Base-by-base conservation (phyloP, 2,113 vertebrate genomes). In the Thomomys bottae region DNA sequence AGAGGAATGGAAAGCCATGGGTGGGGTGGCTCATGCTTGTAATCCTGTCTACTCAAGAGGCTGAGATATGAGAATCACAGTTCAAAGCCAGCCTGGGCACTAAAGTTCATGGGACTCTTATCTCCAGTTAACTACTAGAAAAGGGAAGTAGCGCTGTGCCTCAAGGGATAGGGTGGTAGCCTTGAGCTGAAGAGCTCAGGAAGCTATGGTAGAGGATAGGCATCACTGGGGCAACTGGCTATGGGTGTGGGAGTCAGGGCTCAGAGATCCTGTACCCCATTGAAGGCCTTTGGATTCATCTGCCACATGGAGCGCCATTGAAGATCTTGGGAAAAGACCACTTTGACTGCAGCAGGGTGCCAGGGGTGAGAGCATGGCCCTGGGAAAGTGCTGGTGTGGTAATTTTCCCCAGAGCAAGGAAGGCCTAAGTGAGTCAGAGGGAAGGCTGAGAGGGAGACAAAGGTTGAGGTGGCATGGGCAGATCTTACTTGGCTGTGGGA, bases 1-100 rank as follows among this genome's bases (percentile, higher is more conserved):
- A 38, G 40, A 71, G 34, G 70, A 85, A 38, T 34, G 64, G 87
- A 84, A 54, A 77, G 59, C n/a, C n/a, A n/a, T n/a, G n/a, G n/a
- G n/a, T n/a, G n/a, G n/a, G n/a, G n/a, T n/a, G n/a, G n/a, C n/a
- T n/a, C n/a, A n/a, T n/a, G n/a, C n/a, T n/a, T n/a, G n/a, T n/a
- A n/a, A n/a, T 45, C 40, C 12, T 54, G 21, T 45, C 70, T 67
- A 79, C 15, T 28, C 26, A 10, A 40, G 8, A 67, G 34, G 26
- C 15, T 70, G 49, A 67, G n/a, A n/a, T n/a, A n/a, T n/a, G n/a
- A n/a, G n/a, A n/a, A n/a, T n/a, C n/a, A n/a, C n/a, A n/a, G n/a
- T n/a, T n/a, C n/a, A n/a, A n/a, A n/a, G n/a, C n/a, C n/a, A n/a
- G n/a, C n/a, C n/a, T n/a, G n/a, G n/a, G n/a, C n/a, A n/a, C n/a